These are phyloP conservation scores for Ophiodon elongatus DNA, from an alignment of 2,113 vertebrate genomes.

Conservation along the genomic window DNA sequence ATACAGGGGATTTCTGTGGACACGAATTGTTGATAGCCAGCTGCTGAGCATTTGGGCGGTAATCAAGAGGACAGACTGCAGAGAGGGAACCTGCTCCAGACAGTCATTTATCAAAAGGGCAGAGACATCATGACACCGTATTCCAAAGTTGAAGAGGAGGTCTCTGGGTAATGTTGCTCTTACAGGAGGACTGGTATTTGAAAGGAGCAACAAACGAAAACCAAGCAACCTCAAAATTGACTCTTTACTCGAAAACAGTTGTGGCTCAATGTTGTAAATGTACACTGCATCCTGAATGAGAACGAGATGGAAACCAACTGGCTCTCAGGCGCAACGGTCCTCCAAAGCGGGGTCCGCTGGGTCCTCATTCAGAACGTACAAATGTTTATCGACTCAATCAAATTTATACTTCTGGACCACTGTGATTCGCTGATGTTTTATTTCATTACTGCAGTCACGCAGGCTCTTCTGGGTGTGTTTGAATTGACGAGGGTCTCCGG, in stretches of 20 bases:
- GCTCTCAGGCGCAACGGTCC: constrained; percentile 26
- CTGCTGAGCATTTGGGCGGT: constrained; percentile 43
- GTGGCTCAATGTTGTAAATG: constrained; percentile 11
- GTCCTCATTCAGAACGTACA: constrained; percentile 41
- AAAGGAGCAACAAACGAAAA: constrained; percentile 43
- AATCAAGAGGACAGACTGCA: constrained; percentile 66
- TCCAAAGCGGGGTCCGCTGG: constrained; percentile 26
- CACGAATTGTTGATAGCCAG: constrained; percentile 14
- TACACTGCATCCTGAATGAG: constrained; percentile 12
- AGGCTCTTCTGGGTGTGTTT: constrained; percentile 39
- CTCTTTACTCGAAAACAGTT: constrained; percentile 2
- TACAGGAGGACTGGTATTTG: constrained; percentile 39
- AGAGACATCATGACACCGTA: constrained; percentile 48
- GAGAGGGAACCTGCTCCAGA: constrained; percentile 57
- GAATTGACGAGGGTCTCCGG: constrained; percentile 29
- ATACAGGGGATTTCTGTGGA: neutral
- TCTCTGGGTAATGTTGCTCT: constrained; percentile 66
- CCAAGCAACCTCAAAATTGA: constrained; percentile 26
- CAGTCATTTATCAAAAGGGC: constrained; percentile 66
- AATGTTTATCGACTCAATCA: constrained; percentile 71
- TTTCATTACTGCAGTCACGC: constrained; percentile 48
- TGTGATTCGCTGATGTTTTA: constrained; percentile 57
- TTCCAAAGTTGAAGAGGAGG: constrained; percentile 42
- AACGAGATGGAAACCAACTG: constrained; percentile 72
- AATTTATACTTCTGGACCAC: constrained; percentile 63